These are phyloP conservation scores for Melanogrammus aeglefinus DNA, from an alignment of 2,797 vertebrate species.

Conservation along the genomic window DNA sequence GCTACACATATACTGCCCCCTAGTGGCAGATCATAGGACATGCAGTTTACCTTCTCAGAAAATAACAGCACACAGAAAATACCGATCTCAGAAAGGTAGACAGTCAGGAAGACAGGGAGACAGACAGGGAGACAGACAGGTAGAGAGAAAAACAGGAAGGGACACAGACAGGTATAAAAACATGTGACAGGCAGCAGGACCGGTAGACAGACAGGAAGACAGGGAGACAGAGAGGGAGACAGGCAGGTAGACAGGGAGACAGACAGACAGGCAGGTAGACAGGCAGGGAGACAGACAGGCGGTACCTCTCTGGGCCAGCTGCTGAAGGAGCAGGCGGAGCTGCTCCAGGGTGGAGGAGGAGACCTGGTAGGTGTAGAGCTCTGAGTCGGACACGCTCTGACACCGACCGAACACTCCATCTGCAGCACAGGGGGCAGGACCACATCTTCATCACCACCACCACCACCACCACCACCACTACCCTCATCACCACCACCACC, in stretches of 20 bases:
- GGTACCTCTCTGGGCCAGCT: neutral
- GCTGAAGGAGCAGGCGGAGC: neutral
- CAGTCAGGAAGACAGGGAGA: neutral
- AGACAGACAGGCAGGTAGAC: too few species aligned
- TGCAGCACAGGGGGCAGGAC: neutral
- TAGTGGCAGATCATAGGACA: neutral
- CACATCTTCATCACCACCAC: neutral
- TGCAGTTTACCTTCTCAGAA: neutral
- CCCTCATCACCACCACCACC: neutral
- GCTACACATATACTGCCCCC: neutral
- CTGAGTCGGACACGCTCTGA: neutral
- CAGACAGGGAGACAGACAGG: neutral
- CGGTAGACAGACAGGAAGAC: too few species aligned
- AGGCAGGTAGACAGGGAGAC: too few species aligned
- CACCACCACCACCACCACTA: too few species aligned
- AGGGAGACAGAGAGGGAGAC: too few species aligned
- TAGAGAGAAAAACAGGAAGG: too few species aligned
- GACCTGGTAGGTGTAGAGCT: neutral
- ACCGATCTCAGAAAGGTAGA: neutral
- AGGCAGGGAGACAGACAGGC: neutral
- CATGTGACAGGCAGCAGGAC: too few species aligned
- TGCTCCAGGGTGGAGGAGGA: neutral
- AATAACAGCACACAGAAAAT: neutral
- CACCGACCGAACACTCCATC: neutral
- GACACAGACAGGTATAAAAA: too few species aligned